Evolutionary conservation across 2,888 invertebrate species (phyloP).

Genomic region (Brenthis daphne): DNA sequence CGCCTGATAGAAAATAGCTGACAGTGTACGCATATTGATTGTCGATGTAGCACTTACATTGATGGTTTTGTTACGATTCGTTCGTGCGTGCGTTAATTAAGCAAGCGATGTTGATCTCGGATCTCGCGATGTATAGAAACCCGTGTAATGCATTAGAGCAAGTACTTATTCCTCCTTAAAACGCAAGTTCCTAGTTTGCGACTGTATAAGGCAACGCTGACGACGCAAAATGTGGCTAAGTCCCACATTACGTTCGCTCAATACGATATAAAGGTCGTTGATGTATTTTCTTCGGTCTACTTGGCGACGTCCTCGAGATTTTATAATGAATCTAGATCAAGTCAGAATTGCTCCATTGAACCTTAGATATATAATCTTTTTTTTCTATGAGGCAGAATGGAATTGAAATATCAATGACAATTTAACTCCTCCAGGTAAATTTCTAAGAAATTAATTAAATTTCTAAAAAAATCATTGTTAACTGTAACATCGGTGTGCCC

Average conservation of each 20-base stretch:
- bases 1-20: constrained; percentile 29
- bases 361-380: not conserved
- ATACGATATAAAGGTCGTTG: constrained; percentile 25
- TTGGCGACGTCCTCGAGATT: constrained; percentile 9
- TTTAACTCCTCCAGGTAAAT: no score
- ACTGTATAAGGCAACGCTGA: constrained; percentile 27
- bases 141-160: constrained; percentile 17
- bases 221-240: constrained; percentile 26
- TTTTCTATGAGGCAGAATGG: no score
- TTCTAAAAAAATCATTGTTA: no score
- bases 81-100: constrained; percentile 11
- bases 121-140: constrained; percentile 16
- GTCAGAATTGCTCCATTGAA: not conserved
- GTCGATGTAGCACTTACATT: constrained; percentile 25
- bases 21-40: constrained; percentile 34
- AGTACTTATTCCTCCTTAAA: constrained; percentile 20
- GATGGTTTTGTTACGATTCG: constrained; percentile 27
- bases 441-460: no score
- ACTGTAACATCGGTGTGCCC: no score
- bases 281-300: constrained; percentile 21
- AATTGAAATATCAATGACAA: no score
- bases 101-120: constrained; percentile 7
- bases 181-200: constrained; percentile 23
- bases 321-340: not conserved
- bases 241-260: constrained; percentile 23